phyloP scores from a whole-genome alignment of 1,140 invertebrate genomes.

The Hypsibius dujardini region DNA sequence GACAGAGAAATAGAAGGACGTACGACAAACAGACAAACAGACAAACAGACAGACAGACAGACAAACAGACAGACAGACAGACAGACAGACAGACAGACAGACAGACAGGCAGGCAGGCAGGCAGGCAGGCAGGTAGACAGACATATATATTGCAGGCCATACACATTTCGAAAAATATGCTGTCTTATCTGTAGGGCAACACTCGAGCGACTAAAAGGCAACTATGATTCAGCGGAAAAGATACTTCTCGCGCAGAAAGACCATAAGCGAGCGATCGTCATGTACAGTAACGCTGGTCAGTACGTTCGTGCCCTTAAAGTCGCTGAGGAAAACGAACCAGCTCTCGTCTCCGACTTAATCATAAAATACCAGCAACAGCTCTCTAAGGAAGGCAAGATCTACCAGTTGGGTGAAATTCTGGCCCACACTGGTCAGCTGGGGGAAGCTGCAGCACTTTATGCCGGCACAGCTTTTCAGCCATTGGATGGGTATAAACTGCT shows the following conservation, averaged over 20 bases:
- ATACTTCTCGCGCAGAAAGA: background rate
- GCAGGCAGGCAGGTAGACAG: too few species aligned
- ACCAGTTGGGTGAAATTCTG: background rate
- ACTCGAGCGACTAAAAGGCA: conserved; percentile 3
- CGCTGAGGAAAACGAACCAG: conserved; percentile 1
- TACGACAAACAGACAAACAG: too few species aligned
- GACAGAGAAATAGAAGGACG: too few species aligned
- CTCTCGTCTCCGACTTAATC: conserved; percentile 7
- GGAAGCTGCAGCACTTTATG: background rate
- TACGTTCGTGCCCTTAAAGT: conserved; percentile 10
- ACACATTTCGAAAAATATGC: too few species aligned
- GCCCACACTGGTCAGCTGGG: background rate
- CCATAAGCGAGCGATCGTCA: conserved; percentile 14
- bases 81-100: too few species aligned
- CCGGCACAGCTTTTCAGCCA: background rate
- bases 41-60: too few species aligned
- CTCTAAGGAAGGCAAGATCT: conserved; percentile 2
- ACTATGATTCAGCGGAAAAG: background rate
- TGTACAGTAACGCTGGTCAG: background rate
- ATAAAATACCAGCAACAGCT: background rate
- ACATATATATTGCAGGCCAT: too few species aligned
- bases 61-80: too few species aligned
- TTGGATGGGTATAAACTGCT: background rate
- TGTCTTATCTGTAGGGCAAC: background rate
- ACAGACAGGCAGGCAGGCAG: too few species aligned